A percentile compares a stretch with the other conserved stretches of the same genome.
Conservation (phyloP, 2,797 vertebrate species). For the Dicrostonyx torquatus region DNA sequence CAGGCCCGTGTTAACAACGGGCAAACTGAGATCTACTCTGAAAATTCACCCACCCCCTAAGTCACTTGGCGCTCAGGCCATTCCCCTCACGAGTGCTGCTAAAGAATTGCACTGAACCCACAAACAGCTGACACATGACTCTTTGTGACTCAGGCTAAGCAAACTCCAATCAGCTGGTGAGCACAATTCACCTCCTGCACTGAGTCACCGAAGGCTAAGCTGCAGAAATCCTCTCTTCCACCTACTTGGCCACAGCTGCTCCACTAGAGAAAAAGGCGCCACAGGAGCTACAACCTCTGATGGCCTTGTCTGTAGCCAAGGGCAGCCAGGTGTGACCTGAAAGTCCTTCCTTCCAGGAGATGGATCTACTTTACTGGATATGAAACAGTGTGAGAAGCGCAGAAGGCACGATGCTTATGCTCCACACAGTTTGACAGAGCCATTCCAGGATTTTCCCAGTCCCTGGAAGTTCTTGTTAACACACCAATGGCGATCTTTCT, state of each 20-base stretch:
- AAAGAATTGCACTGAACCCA: slow-evolving; percentile 49
- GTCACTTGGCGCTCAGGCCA: not conserved
- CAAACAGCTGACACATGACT: not conserved
- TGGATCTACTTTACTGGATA: not conserved
- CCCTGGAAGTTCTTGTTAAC: slow-evolving; percentile 25
- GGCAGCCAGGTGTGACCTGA: slow-evolving; percentile 62
- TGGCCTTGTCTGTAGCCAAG: not conserved
- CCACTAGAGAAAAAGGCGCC: slow-evolving; percentile 31
- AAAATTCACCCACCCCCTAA: slow-evolving; percentile 8
- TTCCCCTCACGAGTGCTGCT: not conserved
- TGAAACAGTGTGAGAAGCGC: not conserved
- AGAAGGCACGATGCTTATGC: not conserved
- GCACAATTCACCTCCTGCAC: slow-evolving; percentile 66
- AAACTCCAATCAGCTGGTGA: slow-evolving; percentile 38
- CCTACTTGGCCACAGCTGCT: slow-evolving; percentile 76
- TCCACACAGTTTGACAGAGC: not conserved
- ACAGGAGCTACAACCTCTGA: not conserved
- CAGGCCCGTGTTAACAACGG: not conserved
- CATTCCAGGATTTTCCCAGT: slow-evolving; percentile 23
- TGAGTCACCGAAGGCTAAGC: slow-evolving; percentile 75
- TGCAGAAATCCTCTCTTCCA: slow-evolving; percentile 54
- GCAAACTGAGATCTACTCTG: not conserved
- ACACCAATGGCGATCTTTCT: not conserved
- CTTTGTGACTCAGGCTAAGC: slow-evolving; percentile 72
- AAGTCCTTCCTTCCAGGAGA: slow-evolving; percentile 51